A percentile compares a stretch with the other conserved stretches of the same genome.
These are phyloP conservation scores for Eupithecia exiguata DNA, from an alignment of 2,888 invertebrate species.

Conservation along the genomic window DNA sequence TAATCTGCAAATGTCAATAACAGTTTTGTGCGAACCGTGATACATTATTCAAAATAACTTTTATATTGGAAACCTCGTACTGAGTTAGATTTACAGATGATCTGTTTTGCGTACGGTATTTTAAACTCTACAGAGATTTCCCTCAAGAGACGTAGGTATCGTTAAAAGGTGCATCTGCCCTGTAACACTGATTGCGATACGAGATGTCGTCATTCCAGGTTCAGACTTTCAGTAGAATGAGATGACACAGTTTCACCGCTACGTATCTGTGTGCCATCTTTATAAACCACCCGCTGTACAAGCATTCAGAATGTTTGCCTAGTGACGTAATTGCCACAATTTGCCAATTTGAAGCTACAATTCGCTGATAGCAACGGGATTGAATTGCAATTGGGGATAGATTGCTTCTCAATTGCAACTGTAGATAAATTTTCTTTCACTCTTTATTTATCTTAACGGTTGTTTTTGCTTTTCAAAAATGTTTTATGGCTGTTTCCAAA, in stretches of 20 bases:
- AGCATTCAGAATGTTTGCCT: slow-evolving; percentile 21
- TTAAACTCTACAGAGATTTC: neutral
- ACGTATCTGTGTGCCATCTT: slow-evolving; percentile 42
- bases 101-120: neutral
- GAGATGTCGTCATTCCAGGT: slow-evolving; percentile 42
- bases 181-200: slow-evolving; percentile 58
- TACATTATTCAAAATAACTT: neutral
- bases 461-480: neutral
- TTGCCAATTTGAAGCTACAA: neutral
- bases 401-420: neutral
- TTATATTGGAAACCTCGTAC: neutral
- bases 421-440: neutral
- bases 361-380: neutral
- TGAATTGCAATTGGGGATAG: neutral
- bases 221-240: slow-evolving; percentile 61
- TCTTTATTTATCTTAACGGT: neutral
- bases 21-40: neutral
- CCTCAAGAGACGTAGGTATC: neutral
- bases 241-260: slow-evolving; percentile 67
- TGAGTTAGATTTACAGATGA: neutral
- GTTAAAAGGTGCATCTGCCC: slow-evolving; percentile 39
- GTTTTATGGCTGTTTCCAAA: neutral
- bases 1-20: too few species aligned
- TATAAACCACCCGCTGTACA: slow-evolving; percentile 15
- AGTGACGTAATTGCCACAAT: slow-evolving; percentile 24